Evolutionary conservation across 2,888 invertebrate genomes (phyloP).

Genomic region (Caenorhabditis imperialis): DNA sequence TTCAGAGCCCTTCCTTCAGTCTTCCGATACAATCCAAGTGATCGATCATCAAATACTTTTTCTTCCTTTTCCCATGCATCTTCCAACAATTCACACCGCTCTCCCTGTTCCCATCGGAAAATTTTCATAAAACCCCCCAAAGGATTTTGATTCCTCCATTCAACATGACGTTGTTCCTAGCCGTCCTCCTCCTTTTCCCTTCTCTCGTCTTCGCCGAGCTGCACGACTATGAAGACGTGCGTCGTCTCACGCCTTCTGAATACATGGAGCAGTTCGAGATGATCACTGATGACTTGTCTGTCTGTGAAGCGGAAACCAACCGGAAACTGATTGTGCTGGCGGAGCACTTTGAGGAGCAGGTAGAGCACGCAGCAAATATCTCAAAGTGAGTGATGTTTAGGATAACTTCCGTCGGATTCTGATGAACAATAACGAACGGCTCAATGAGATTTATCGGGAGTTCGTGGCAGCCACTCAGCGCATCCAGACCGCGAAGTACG

Average conservation of each 20-base stretch:
- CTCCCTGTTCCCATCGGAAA: background rate
- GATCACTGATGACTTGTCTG: constrained; percentile 17
- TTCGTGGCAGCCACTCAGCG: constrained; percentile 14
- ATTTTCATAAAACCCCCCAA: background rate
- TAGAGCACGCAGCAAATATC: background rate
- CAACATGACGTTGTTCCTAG: background rate
- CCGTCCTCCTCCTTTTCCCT: constrained; percentile 16
- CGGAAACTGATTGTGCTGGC: constrained; percentile 23
- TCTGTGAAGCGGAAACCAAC: constrained; percentile 26
- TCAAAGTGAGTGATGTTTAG: background rate
- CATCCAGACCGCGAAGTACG: constrained; percentile 19
- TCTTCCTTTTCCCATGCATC: too few species aligned
- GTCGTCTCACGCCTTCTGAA: constrained; percentile 9
- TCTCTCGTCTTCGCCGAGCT: constrained; percentile 10
- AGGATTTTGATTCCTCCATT: background rate
- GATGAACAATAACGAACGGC: background rate
- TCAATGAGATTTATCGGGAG: background rate
- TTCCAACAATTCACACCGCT: constrained; percentile 12
- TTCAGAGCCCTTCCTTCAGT: too few species aligned
- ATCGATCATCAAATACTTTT: too few species aligned
- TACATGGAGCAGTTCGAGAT: constrained; percentile 29
- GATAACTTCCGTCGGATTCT: constrained; percentile 20
- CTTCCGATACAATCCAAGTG: too few species aligned
- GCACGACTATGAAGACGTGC: constrained; percentile 24
- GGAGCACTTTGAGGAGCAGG: constrained; percentile 19